Evolutionary conservation across 2,797 vertebrate species (phyloP).

Genomic region (Lepilemur ruficaudatus): DNA sequence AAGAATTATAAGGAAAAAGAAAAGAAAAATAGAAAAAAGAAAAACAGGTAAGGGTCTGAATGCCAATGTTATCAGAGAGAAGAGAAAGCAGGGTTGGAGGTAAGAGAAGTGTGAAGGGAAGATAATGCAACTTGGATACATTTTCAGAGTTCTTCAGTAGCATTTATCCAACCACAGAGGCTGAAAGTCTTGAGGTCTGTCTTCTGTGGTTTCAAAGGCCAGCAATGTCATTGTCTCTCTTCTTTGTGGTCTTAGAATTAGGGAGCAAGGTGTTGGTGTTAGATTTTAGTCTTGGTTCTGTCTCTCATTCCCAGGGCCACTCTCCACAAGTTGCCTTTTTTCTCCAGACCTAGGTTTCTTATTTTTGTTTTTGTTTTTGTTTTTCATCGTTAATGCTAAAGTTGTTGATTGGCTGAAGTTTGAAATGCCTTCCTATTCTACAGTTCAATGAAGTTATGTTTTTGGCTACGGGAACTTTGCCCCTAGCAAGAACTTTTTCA

Average conservation of each 20-base stretch:
- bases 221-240: neutral
- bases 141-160: neutral
- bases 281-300: neutral
- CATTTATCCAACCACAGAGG: neutral
- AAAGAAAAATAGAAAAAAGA: neutral
- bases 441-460: neutral
- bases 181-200: neutral
- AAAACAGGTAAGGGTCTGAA: neutral
- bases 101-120: neutral
- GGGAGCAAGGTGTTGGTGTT: neutral
- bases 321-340: neutral
- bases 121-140: neutral
- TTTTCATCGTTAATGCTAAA: neutral
- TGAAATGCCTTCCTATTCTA: neutral
- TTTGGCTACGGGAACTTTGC: neutral
- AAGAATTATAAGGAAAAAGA: neutral
- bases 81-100: neutral
- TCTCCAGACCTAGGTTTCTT: neutral
- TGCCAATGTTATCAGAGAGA: neutral
- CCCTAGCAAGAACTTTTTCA: neutral
- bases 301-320: neutral
- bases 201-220: neutral
- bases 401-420: neutral
- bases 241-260: neutral
- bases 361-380: too few relatives aligned